A percentile compares a stretch with the other conserved stretches of the same genome.
phyloP scores from a whole-genome alignment of 2,797 vertebrate genomes.

The Rhynchotus rufescens region DNA sequence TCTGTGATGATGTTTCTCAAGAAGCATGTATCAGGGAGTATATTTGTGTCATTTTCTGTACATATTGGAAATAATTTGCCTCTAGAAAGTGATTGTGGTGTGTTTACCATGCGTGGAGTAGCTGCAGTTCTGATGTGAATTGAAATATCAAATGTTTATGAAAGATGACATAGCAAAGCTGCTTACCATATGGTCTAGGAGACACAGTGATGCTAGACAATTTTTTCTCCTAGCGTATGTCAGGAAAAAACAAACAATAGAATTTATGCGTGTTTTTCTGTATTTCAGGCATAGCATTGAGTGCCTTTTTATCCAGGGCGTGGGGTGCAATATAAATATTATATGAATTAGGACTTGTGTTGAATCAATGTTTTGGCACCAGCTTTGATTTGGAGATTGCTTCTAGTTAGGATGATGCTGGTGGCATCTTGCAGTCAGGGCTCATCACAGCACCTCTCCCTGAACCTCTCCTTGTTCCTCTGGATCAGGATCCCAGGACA shows the following conservation, averaged over 20 bases:
- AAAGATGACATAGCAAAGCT: slow-evolving; percentile 46
- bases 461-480: neutral
- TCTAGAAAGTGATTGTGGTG: slow-evolving; percentile 24
- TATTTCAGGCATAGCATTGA: neutral
- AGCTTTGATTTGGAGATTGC: neutral
- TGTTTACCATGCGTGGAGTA: slow-evolving; percentile 20
- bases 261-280: neutral
- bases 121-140: slow-evolving; percentile 44
- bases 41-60: slow-evolving; percentile 8
- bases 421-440: neutral
- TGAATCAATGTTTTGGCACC: neutral
- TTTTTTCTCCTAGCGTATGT: neutral
- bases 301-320: neutral
- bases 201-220: neutral
- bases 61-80: slow-evolving; percentile 22
- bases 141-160: slow-evolving; percentile 46
- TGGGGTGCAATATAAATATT: neutral
- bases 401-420: neutral
- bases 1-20: neutral
- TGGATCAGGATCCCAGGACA: neutral
- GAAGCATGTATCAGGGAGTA: neutral
- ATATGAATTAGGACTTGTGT: neutral
- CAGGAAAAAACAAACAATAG: neutral
- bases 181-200: slow-evolving; percentile 52
- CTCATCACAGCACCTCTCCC: neutral